Evolutionary conservation across 2,113 vertebrate genomes (phyloP).

Genomic region (Sterrhoptilus dennistouni): DNA sequence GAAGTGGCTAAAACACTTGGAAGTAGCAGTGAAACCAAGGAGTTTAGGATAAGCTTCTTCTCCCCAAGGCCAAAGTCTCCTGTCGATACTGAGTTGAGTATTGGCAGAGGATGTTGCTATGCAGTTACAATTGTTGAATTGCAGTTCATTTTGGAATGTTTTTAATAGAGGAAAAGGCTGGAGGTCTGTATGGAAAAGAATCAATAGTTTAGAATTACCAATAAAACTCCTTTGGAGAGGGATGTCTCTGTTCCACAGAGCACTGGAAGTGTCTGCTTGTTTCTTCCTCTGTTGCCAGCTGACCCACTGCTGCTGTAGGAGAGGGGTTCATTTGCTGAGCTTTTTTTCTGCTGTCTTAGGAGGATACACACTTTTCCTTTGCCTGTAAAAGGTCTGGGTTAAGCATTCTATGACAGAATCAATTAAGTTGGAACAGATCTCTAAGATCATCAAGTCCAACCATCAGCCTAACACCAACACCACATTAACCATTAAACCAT

Average conservation of each 20-base stretch:
- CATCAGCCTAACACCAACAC: neutral
- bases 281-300: neutral
- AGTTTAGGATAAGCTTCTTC: neutral
- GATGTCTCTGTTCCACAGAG: neutral
- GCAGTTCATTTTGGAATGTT: neutral
- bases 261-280: neutral
- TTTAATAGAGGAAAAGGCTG: neutral
- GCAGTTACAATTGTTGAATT: neutral
- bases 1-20: neutral
- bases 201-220: neutral
- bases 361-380: neutral
- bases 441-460: neutral
- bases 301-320: rapidly evolving
- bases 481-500: neutral
- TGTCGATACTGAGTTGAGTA: neutral
- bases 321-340: neutral
- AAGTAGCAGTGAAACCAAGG: neutral
- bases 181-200: neutral
- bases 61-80: neutral
- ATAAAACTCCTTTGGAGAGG: rapidly evolving
- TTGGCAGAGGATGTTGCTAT: neutral
- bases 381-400: neutral
- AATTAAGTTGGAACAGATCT: neutral
- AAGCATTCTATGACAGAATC: neutral
- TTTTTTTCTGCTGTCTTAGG: neutral